Base-by-base conservation (phyloP, 2,888 invertebrate species). In the Euplagia quadripunctaria region DNA sequence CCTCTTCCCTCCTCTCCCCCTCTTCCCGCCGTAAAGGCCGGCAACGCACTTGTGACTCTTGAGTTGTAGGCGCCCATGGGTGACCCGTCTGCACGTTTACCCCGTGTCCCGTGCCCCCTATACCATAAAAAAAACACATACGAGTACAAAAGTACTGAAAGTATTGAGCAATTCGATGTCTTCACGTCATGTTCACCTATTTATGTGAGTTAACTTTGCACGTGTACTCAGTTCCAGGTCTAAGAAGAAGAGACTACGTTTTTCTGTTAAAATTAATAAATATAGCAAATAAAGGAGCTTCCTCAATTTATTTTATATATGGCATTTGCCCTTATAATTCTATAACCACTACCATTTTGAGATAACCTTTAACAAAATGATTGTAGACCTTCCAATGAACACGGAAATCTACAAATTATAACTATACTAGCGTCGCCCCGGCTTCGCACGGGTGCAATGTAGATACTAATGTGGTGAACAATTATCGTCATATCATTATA, bases 281-380 rank as follows among this genome's bases (percentile, higher is more conserved):
- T 66, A 66, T 20, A 66, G 20, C 68, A 51, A 58, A 58, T 11
- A 58, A 58, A 58, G 58, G 11, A 31, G 41, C 66, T 82, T 81
- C 81, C 83, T 73, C 64, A 75, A 70, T 14, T 20, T 58, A 58
- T 73, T 71, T 72, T 65, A 72, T 64, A 71, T 64, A 64, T 58
- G 69, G 42, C 64, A 51, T 12, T 76, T 51, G 68, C 72, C 63
- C 61, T 70, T 58, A 70, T 66, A 49, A 63, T 66, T 64, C 65
- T 14, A 70, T 73, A 75, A 68, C 73, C 41, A 81, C 70, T 31
- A 46, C 79, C 78, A 74, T 77, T 71, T 74, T 66, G 49, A 67
- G 71, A 74, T 12, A 8, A 64, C 20, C 41, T 14, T 11, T 66
- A 66, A 49, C 42, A 31, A 58, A 66, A 66, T 65, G 2, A 65